Evolutionary conservation across 2,888 invertebrate genomes (phyloP), one percentile per base, ranked within the genome.

Genomic region (Protophormia terraenovae): DNA sequence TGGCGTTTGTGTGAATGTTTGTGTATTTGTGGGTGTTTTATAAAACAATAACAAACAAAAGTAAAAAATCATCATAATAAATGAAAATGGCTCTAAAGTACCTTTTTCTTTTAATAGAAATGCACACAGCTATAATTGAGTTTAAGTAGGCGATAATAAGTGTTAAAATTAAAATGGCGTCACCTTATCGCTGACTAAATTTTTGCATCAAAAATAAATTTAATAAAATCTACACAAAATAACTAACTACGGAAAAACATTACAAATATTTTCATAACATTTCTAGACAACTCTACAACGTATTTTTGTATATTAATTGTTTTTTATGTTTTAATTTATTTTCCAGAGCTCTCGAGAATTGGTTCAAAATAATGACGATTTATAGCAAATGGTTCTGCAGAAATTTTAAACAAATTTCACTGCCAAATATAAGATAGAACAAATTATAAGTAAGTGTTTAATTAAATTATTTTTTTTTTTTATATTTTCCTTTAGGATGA

Each of bases 91-190:
- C 38, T 55, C 67, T 66, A 35, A 83, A 73, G 78, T 72, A 66
- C 75, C 69, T 84, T 73, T 83, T 73, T n/a, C n/a, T 71, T 53
- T 66, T 50, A 66, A 75, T 66, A 64, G 60, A 84, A 76, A 71
- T 76, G 76, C 76, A 80, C 80, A 75, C 60, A 75, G 67, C 53
- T 62, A 66, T 76, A 80, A 84, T 84, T 84, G 71, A 76, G 84
- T 80, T 76, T 71, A 80, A 84, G 84, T 76, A 71, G 66, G 80
- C 80, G 76, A 84, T 80, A 75, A 83, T 77, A 83, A 83, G 73
- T 73, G 73, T 55, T 66, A 38, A 35, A 78, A 50, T 67, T 73
- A 67, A 60, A 60, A 55, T 62, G 50, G 35, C 50, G n/a, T 47
- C 41, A 60, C 35, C 55, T 75, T 38, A 10, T 50, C 29, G 24